These are phyloP conservation scores for Neoarius graeffei DNA, from an alignment of 2,113 vertebrate genomes.

Conservation along the genomic window DNA sequence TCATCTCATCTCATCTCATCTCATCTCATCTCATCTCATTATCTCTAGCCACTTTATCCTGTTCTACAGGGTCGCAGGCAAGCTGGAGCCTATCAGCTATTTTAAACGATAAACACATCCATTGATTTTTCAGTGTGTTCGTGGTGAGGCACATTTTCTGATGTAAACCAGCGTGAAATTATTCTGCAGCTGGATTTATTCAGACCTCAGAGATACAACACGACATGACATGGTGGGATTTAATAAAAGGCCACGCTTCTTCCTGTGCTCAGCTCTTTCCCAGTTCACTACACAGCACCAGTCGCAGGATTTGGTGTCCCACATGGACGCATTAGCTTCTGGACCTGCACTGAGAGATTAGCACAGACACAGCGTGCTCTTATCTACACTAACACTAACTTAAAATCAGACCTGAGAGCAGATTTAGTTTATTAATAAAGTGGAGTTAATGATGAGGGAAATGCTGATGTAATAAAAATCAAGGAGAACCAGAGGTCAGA, in stretches of 20 bases:
- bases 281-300: not conserved
- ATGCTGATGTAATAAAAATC: no score
- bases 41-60: no score
- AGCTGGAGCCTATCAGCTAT: no score
- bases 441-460: not conserved
- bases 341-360: conserved; percentile 8
- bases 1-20: no score
- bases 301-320: conserved; percentile 1
- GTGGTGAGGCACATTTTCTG: not conserved
- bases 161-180: not conserved
- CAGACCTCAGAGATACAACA: not conserved
- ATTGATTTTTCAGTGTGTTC: not conserved
- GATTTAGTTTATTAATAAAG: not conserved
- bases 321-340: not conserved
- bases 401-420: not conserved
- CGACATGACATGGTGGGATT: not conserved
- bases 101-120: not conserved
- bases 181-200: conserved; percentile 16
- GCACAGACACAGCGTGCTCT: not conserved
- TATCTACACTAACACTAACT: not conserved
- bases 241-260: not conserved
- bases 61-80: no score
- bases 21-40: no score
- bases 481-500: not conserved
- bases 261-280: not conserved